Conservation (phyloP, 23 tunicate species). For the Ascidia mentula region DNA sequence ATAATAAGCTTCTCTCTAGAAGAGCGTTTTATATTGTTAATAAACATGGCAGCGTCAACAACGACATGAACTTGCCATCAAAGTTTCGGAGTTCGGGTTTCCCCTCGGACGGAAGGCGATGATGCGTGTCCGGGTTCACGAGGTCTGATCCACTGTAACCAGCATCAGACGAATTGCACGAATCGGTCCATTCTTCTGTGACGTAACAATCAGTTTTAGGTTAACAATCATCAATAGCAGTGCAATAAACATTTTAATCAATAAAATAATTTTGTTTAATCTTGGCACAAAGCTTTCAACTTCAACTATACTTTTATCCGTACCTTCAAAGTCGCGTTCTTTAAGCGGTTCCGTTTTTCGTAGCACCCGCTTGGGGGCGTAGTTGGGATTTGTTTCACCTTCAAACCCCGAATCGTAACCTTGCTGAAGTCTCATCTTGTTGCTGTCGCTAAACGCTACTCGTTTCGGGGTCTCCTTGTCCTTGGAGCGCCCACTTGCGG, state of each 20-base stretch:
- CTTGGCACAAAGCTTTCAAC: neutral
- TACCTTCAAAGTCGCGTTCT: neutral
- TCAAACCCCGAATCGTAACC: conserved; percentile 30
- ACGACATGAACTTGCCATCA: too few species aligned
- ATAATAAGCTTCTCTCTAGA: too few species aligned
- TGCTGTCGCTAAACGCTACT: neutral
- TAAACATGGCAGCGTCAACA: too few species aligned
- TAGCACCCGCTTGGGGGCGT: neutral
- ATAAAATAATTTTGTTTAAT: too few species aligned
- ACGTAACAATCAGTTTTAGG: neutral
- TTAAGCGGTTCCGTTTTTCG: neutral
- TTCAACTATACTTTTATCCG: neutral
- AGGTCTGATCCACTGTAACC: neutral
- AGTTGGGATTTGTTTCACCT: conserved; percentile 14
- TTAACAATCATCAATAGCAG: neutral
- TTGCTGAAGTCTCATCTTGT: neutral
- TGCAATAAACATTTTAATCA: neutral
- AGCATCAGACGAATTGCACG: conserved; percentile 1
- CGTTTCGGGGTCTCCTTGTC: neutral
- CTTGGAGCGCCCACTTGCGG: conserved; percentile 18
- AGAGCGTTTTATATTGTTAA: too few species aligned
- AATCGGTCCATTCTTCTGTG: neutral
- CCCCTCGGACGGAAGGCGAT: neutral
- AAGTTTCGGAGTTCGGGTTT: too few species aligned
- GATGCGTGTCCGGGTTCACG: neutral